Percentiles rank a stretch among this genome's conserved stretches.
These are phyloP conservation scores for Stenolophus ochropezus DNA, from an alignment of 2,888 invertebrate species.

Conservation along the genomic window DNA sequence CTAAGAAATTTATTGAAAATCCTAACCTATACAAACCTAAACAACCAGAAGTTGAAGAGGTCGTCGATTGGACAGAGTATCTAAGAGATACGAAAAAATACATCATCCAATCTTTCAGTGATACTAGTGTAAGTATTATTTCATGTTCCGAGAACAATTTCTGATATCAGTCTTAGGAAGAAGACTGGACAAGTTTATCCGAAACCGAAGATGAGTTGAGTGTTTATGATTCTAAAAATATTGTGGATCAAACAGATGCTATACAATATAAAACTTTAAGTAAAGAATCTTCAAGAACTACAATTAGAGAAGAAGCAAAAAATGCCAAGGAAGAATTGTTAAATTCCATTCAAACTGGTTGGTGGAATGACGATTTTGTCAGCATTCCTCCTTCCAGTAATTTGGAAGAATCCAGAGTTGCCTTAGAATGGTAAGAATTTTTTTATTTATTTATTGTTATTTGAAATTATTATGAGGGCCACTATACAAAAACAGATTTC, in stretches of 20 bases:
- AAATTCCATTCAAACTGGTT: slow-evolving; percentile 68
- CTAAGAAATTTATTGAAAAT: slow-evolving; percentile 67
- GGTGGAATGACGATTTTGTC: slow-evolving; percentile 67
- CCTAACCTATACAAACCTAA: slow-evolving; percentile 65
- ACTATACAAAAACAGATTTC: too few relatives aligned
- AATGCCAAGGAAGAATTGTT: slow-evolving; percentile 64
- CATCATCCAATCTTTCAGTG: slow-evolving; percentile 69
- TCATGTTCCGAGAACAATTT: not conserved
- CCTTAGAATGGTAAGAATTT: slow-evolving; percentile 70
- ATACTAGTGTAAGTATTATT: slow-evolving; percentile 69
- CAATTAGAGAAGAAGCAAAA: slow-evolving; percentile 32
- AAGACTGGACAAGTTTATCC: slow-evolving; percentile 16
- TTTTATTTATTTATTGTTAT: too few relatives aligned
- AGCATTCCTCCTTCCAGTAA: slow-evolving; percentile 67
- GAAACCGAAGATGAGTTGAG: not conserved
- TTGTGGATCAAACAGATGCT: not conserved
- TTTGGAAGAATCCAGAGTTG: slow-evolving; percentile 68
- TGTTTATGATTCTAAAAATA: not conserved
- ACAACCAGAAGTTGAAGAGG: slow-evolving; percentile 69
- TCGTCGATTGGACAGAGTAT: slow-evolving; percentile 74
- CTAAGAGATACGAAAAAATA: slow-evolving; percentile 72
- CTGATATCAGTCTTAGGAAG: slow-evolving; percentile 11
- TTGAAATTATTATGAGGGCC: too few relatives aligned
- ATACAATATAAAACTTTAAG: not conserved
- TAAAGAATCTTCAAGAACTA: not conserved